A percentile compares a stretch with the other conserved stretches of the same genome.
Conservation (phyloP, 2,797 vertebrate species). For the Anniella stebbinsi region DNA sequence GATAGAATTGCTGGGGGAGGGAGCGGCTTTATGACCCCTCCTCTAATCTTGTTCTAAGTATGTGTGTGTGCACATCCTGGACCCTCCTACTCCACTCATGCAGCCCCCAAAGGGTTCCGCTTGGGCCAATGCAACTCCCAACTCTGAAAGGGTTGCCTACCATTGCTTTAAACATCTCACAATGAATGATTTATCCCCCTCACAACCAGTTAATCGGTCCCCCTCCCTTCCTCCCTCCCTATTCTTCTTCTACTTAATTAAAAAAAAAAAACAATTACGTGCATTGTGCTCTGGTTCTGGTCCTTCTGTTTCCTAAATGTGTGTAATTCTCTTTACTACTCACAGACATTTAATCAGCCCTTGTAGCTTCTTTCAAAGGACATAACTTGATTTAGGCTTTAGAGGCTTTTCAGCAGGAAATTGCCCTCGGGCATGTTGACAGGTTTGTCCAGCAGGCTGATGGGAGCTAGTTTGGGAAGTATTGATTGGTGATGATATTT, state of each 20-base stretch:
- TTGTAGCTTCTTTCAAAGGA: conserved; percentile 76
- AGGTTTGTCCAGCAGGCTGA: conserved; percentile 61
- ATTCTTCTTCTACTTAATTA: conserved; percentile 5
- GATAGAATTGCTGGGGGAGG: too few relatives aligned
- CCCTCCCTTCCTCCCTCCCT: conserved; percentile 30
- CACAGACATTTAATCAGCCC: conserved; percentile 73
- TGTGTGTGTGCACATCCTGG: too few relatives aligned
- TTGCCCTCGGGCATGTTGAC: conserved; percentile 62
- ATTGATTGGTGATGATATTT: conserved; percentile 71
- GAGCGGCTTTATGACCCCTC: too few relatives aligned
- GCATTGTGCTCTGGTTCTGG: neutral
- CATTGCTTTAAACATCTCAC: neutral
- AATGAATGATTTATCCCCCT: conserved; percentile 40
- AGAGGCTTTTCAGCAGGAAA: conserved; percentile 73
- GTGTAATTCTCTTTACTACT: conserved; percentile 70
- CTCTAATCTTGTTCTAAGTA: too few relatives aligned
- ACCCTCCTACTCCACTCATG: too few relatives aligned
- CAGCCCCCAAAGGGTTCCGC: too few relatives aligned
- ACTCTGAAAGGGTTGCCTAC: too few relatives aligned
- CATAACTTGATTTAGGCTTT: conserved; percentile 72
- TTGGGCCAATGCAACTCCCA: too few relatives aligned
- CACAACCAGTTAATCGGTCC: conserved; percentile 11
- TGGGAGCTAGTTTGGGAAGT: conserved; percentile 66
- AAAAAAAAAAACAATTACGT: conserved; percentile 32
- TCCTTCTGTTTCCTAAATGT: conserved; percentile 57